These are phyloP conservation scores for Hafferia zeledoni DNA, from an alignment of 2,797 vertebrate genomes.

Conservation along the genomic window DNA sequence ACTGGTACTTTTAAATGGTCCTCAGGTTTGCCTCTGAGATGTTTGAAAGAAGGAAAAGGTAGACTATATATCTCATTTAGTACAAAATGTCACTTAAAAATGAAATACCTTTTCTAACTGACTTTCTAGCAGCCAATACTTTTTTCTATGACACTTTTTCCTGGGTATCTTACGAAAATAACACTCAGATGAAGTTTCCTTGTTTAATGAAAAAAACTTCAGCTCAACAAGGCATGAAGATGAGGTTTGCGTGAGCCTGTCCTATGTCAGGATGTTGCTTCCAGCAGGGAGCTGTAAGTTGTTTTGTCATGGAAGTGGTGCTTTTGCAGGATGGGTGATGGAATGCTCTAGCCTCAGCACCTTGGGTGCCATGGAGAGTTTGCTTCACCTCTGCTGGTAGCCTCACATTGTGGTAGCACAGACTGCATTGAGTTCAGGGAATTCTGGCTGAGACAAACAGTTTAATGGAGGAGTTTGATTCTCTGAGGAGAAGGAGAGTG, in stretches of 20 bases:
- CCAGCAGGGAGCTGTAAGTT: not conserved
- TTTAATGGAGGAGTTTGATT: not conserved
- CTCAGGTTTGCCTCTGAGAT: not conserved
- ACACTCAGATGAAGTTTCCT: not conserved
- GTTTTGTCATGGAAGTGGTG: fast-evolving
- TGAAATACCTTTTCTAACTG: not conserved
- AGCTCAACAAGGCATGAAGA: not conserved
- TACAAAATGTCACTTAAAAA: not conserved
- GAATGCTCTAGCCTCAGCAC: not conserved
- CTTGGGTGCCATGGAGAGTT: fast-evolving
- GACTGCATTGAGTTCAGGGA: not conserved
- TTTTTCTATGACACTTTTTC: not conserved
- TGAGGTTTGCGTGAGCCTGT: not conserved
- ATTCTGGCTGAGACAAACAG: not conserved
- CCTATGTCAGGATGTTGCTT: fast-evolving
- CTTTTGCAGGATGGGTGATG: not conserved
- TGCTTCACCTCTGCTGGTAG: not conserved
- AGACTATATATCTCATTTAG: not conserved
- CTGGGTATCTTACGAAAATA: not conserved
- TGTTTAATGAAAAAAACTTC: not conserved
- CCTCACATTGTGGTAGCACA: not conserved
- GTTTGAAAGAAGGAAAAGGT: not conserved
- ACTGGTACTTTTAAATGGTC: not conserved
- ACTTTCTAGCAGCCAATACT: not conserved
- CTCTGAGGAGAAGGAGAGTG: not conserved